phyloP scores from a whole-genome alignment of 2,888 invertebrate species.

The Trachelus tabidus region DNA sequence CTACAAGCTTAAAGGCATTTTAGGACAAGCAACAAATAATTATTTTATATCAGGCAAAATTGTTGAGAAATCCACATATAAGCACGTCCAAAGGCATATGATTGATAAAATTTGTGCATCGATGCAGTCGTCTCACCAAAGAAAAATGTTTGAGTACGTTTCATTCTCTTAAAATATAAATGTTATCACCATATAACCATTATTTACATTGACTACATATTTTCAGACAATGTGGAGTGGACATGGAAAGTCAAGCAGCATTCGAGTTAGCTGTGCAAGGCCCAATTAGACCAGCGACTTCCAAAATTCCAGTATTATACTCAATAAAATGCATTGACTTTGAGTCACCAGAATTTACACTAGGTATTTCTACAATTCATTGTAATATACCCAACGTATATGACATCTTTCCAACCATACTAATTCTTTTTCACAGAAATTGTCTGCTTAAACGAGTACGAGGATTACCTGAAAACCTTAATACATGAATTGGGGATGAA shows the following conservation, averaged over 20 bases:
- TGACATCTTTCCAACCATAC: conserved; percentile 15
- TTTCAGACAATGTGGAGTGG: conserved; percentile 79
- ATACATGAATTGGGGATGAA: conserved; percentile 86
- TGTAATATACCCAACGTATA: conserved; percentile 1
- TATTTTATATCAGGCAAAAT: conserved; percentile 79
- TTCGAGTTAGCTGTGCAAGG: conserved; percentile 90
- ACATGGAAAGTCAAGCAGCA: conserved; percentile 87
- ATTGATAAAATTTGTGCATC: conserved; percentile 81
- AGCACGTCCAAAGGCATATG: conserved; percentile 76
- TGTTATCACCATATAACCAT: neutral
- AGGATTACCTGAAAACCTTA: conserved; percentile 80
- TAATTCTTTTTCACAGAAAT: conserved; percentile 75
- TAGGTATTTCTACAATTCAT: conserved; percentile 71
- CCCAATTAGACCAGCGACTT: conserved; percentile 78
- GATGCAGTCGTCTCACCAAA: conserved; percentile 88
- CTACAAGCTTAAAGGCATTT: conserved; percentile 79
- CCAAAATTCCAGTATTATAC: conserved; percentile 83
- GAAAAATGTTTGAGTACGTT: conserved; percentile 85
- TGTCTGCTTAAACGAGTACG: conserved; percentile 87
- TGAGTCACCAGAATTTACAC: conserved; percentile 83
- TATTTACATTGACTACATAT: conserved; percentile 7
- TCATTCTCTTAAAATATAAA: conserved; percentile 7
- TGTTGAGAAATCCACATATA: conserved; percentile 76
- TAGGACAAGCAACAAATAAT: conserved; percentile 82
- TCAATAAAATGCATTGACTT: conserved; percentile 87